Evolutionary conservation across 2,888 invertebrate genomes (phyloP), one percentile per base, ranked within the genome.

Genomic region (Ornithoptera alexandrae): DNA sequence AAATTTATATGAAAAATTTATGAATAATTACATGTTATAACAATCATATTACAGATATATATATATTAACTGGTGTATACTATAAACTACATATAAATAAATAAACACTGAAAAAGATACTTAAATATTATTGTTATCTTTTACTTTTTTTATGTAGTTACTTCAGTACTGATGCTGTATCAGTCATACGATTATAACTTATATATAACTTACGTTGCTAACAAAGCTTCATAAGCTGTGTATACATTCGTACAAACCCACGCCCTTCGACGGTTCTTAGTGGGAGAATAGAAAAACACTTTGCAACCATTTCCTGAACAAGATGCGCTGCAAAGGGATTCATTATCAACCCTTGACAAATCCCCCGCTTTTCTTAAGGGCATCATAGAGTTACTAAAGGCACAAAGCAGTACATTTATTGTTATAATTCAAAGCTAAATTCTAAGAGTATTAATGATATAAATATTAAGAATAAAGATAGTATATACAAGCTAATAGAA

Each of bases 341-440:
- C 89, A 90, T 92, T 92, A 90, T 86, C 85, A 83, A 85, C 89
- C 91, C 90, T 83, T 84, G 81, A 86, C 88, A 88, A 88, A 90
- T 89, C 89, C 84, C 84, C 80, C 79, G 76, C 75, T 77, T 83
- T 84, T 85, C 84, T 86, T 84, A 20, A 53, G 66, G 66, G 67
- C 39, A 18, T 59, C 67, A 60, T 56, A 20, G 67, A 67, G 53
- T 66, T 67, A 57, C n/a, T 22, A 63, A 50, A 62, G 62, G 57
- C 50, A 59, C 36, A 59, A 56, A 66, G 53, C 53, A 17, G 62
- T 20, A 17, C 50, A 50, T 6, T 18, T 50, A 50, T 50, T 50
- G 15, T 50, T 50, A 18, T 15, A 50, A 18, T 50, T 50, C 17
- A 50, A 50, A 5, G 17, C 50, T 18, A 18, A 50, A 42, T 42